Percentiles rank a stretch among this genome's conserved stretches.
Evolutionary conservation across 2,797 vertebrate genomes (phyloP).

Genomic region (Cyprinodon diabolis): DNA sequence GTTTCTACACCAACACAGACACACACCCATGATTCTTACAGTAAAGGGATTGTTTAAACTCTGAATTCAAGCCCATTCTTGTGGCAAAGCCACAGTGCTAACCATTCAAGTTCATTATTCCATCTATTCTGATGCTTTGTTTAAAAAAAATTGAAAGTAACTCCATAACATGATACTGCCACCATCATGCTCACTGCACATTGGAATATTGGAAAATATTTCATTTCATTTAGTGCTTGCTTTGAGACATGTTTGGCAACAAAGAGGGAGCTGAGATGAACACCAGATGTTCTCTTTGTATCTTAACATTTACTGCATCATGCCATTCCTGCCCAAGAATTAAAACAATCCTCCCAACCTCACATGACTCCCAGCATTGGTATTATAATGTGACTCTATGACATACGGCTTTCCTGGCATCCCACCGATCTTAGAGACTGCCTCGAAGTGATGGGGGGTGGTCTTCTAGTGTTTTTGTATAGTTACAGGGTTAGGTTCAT

Average conservation of each 20-base stretch:
- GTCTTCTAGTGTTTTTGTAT: not conserved
- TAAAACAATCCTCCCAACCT: not conserved
- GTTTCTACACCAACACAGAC: too few relatives aligned
- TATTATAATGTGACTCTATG: not conserved
- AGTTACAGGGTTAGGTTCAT: too few relatives aligned
- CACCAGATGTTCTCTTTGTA: not conserved
- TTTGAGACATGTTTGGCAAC: not conserved
- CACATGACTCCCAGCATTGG: not conserved
- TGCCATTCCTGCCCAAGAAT: not conserved
- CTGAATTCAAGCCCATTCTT: not conserved
- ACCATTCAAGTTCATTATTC: too few relatives aligned
- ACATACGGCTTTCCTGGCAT: not conserved
- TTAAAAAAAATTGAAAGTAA: not conserved
- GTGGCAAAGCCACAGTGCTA: too few relatives aligned
- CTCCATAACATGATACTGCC: not conserved
- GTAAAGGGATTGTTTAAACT: too few relatives aligned
- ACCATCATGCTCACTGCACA: not conserved
- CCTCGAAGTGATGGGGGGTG: not conserved
- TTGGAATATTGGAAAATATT: not conserved
- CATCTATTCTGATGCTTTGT: not conserved
- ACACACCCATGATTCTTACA: too few relatives aligned
- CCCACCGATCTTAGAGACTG: not conserved
- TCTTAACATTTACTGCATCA: not conserved
- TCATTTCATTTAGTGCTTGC: not conserved
- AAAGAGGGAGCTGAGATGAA: too few relatives aligned